Conservation (phyloP, 2,797 vertebrate species). For the Craterocephalus amniculus region DNA sequence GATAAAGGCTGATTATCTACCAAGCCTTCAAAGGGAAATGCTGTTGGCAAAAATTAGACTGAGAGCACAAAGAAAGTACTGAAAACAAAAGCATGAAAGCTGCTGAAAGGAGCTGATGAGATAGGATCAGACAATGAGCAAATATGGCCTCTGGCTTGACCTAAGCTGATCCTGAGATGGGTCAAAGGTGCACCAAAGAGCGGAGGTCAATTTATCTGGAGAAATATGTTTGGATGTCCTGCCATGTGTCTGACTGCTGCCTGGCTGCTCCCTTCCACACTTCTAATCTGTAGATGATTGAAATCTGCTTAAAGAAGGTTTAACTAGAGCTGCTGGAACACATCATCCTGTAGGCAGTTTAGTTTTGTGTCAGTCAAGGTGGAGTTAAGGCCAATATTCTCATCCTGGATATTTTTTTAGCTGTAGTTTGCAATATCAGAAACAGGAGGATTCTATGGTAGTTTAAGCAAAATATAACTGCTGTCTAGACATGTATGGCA, state of each 20-base stretch:
- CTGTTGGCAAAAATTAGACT: constrained; percentile 1
- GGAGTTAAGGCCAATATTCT: background rate
- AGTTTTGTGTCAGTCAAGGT: constrained; percentile 13
- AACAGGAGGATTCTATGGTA: background rate
- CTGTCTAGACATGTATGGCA: background rate
- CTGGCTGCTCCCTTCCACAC: constrained; percentile 45
- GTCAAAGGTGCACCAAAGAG: constrained; percentile 46
- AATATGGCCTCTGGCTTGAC: constrained; percentile 43
- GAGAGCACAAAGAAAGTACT: constrained; percentile 1
- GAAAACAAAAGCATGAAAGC: constrained; percentile 41
- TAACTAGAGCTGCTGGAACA: constrained; percentile 53
- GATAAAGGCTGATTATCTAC: background rate
- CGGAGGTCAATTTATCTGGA: constrained; percentile 45
- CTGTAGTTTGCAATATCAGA: background rate
- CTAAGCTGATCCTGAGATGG: constrained; percentile 34
- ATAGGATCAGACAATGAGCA: constrained; percentile 51
- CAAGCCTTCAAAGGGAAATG: background rate
- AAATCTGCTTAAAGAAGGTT: constrained; percentile 28
- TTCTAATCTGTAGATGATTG: constrained; percentile 58
- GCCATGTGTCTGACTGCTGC: constrained; percentile 40
- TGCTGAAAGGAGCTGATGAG: constrained; percentile 53
- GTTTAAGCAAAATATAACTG: no score
- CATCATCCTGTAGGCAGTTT: constrained; percentile 45
- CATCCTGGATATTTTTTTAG: background rate
- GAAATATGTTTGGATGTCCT: constrained; percentile 47